Evolutionary conservation across 2,888 invertebrate genomes (phyloP).

Genomic region (Choreutis nemorana): DNA sequence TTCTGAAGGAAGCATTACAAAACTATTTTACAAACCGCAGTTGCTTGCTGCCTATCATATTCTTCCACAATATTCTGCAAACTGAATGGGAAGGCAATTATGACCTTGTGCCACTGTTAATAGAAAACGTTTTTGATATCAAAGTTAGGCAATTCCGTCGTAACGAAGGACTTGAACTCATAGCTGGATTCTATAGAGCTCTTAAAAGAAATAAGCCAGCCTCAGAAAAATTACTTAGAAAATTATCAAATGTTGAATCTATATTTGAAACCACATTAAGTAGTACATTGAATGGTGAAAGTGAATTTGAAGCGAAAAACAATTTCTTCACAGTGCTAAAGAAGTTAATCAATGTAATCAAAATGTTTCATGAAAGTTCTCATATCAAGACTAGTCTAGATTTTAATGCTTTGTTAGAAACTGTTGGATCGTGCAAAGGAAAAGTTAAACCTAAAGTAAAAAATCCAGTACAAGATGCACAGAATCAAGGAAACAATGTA

Average conservation of each 20-base stretch:
- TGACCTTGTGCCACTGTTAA: constrained; percentile 62
- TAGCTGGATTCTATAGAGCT: constrained; percentile 71
- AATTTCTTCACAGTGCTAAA: constrained; percentile 65
- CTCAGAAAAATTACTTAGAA: constrained; percentile 27
- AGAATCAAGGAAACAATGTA: constrained; percentile 15
- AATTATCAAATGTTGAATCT: constrained; percentile 48
- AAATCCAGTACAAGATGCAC: constrained; percentile 15
- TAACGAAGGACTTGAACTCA: constrained; percentile 72
- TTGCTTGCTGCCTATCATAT: constrained; percentile 69
- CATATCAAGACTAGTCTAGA: constrained; percentile 34
- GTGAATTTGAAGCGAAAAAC: constrained; percentile 56
- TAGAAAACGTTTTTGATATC: constrained; percentile 67
- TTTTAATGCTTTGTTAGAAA: constrained; percentile 29
- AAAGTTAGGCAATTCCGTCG: constrained; percentile 71
- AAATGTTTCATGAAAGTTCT: constrained; percentile 46
- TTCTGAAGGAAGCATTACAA: constrained; percentile 61
- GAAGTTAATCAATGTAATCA: constrained; percentile 59
- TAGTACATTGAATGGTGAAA: constrained; percentile 35
- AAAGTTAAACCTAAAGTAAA: constrained; percentile 24
- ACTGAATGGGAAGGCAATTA: constrained; percentile 72
- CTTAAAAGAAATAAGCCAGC: constrained; percentile 51
- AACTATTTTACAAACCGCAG: constrained; percentile 71
- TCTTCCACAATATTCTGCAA: constrained; percentile 72
- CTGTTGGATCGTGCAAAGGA: constrained; percentile 29
- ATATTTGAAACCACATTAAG: constrained; percentile 46